phyloP scores from a whole-genome alignment of 2,113 vertebrate genomes.

The Equus quagga region DNA sequence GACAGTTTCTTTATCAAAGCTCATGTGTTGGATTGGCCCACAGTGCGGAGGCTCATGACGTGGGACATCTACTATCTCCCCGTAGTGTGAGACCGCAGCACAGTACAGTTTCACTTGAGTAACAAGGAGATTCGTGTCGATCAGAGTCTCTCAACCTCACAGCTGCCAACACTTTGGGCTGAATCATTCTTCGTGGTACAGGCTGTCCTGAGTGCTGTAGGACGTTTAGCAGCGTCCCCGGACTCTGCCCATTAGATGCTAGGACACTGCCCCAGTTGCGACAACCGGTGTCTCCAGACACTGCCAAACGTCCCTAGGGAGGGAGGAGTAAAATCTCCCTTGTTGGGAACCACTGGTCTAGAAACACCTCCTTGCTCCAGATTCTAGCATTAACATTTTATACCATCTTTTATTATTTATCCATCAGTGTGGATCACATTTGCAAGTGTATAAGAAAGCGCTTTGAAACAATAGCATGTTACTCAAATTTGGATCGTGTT shows the following conservation, averaged over 20 bases:
- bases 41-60: no score
- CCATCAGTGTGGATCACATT: not conserved
- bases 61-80: no score
- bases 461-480: not conserved
- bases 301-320: not conserved
- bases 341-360: not conserved
- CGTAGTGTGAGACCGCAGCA: not conserved
- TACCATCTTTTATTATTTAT: not conserved
- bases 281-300: not conserved
- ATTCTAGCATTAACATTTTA: not conserved
- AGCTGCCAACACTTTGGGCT: not conserved
- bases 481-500: not conserved
- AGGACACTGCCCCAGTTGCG: rapidly evolving
- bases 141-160: not conserved
- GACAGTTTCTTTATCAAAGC: not conserved
- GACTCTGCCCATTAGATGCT: not conserved
- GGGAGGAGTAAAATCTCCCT: not conserved
- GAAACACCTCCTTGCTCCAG: not conserved
- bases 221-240: not conserved
- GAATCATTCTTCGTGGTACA: no score
- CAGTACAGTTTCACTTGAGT: not conserved
- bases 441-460: not conserved
- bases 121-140: not conserved
- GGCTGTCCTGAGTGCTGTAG: not conserved
- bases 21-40: not conserved